Base-by-base conservation (phyloP, 2,888 invertebrate species). In the Drosophila greeni region DNA sequence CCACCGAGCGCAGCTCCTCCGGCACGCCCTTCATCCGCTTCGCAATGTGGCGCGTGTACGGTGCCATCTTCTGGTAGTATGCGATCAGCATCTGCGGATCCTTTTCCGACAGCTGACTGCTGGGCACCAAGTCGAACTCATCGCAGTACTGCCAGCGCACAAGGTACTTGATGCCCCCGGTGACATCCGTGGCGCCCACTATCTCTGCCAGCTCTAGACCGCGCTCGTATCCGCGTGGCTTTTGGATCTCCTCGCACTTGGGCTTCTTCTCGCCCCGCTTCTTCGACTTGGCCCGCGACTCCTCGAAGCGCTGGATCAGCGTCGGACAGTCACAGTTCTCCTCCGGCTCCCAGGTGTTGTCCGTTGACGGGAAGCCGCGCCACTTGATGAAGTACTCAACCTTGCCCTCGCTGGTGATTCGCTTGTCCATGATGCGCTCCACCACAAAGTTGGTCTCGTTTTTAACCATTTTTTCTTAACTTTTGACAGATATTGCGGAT, bases 291-390 rank as follows among this genome's bases (percentile, higher is more conserved):
- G 86, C 87, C 2, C 94, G 91, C 0, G 94, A 93, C 14, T 94
- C 93, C 87, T 97, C 97, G 88, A 95, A 97, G 3, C 94, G 93
- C 70, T 93, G 92, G 74, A 96, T 96, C 23, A 96, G 89, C 70
- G 95, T 95, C 1, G 97, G 97, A 87, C 97, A 97, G 78, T 97
- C 96, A 5, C 97, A 91, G 84, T 97, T 96, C 76, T 96, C 96
- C 85, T 95, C 95, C 0, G 98, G 98, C 84, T 98, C 98, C 98
- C 98, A 98, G 0, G 98, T 97, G 83, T 98, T 98, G 76, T 98
- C 97, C 8, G 93, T 93, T 85, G 92, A 93, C 16, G 92, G 92
- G 85, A 95, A 95, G 3, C 95, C 95, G 81, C 94, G 93, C 94
- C 95, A 94, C 87, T 94, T 94, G 14, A 94, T 88, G 61, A 90